A percentile compares a stretch with the other conserved stretches of the same genome.
Evolutionary conservation across 1,140 invertebrate genomes (phyloP).

Genomic region (Pemphigus obesinymphae): DNA sequence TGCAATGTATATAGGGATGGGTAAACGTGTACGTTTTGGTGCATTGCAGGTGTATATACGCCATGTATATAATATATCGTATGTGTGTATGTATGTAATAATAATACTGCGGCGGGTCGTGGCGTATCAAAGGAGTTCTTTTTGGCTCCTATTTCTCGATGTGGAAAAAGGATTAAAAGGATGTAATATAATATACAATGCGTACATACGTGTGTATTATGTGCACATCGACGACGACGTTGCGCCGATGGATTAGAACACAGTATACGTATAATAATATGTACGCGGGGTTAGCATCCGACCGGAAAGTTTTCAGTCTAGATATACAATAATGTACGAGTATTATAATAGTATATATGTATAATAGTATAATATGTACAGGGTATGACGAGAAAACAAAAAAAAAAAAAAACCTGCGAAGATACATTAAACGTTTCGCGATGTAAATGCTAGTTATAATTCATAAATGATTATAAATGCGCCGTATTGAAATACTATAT

Average conservation of each 20-base stretch:
- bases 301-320: neutral
- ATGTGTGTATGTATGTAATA: neutral
- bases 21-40: conserved; percentile 2
- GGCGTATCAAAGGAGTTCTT: neutral
- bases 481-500: no score
- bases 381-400: no score
- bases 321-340: no score
- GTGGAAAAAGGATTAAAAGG: conserved; percentile 20
- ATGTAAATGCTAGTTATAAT: no score
- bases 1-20: neutral
- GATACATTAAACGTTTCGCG: no score
- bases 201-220: neutral
- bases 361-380: no score
- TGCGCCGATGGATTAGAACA: neutral
- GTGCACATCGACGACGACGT: neutral
- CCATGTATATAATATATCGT: neutral
- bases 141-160: conserved; percentile 19
- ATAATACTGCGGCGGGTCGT: neutral
- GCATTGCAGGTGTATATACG: conserved; percentile 14
- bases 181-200: neutral
- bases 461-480: no score
- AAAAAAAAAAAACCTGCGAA: no score
- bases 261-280: neutral
- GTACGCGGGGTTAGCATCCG: neutral
- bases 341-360: no score